These are phyloP conservation scores for Chondrilla cf. caribensis DNA, from an alignment of 37 sponge, comb jelly and placozoan species.

Conservation along the genomic window DNA sequence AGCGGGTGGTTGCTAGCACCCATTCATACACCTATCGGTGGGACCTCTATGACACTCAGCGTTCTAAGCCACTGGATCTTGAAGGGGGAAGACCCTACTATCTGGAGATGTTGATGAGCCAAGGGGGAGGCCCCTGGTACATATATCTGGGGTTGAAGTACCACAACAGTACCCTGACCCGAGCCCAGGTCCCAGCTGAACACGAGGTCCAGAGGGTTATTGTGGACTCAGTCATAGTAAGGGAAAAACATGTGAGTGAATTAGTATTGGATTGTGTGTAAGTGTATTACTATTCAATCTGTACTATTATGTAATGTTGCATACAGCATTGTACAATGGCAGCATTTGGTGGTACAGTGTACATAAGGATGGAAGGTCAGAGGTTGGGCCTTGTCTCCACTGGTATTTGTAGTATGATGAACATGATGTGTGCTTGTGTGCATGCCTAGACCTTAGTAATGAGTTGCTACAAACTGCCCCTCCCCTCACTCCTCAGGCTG, in stretches of 20 bases:
- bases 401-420: no score
- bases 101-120: conserved; percentile 33
- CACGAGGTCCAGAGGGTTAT: conserved; percentile 52
- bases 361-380: no score
- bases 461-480: no score
- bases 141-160: conserved; percentile 56
- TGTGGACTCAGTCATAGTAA: conserved; percentile 33
- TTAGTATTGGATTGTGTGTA: no score
- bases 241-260: conserved; percentile 68
- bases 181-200: conserved; percentile 30
- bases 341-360: no score
- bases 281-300: no score
- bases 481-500: no score
- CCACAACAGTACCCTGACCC: conserved; percentile 33
- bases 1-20: conserved; percentile 31
- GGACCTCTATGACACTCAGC: conserved; percentile 36
- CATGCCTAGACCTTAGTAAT: no score
- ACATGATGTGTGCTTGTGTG: no score
- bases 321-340: no score
- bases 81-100: conserved; percentile 59
- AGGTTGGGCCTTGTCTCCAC: no score
- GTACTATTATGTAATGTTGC: no score
- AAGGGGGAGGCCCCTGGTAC: conserved; percentile 30
- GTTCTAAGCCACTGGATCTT: conserved; percentile 41
- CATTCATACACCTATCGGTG: conserved; percentile 14